Percentiles rank a stretch among this genome's conserved stretches.
Evolutionary conservation across 2,888 invertebrate genomes (phyloP).

Genomic region (Eilema depressum): DNA sequence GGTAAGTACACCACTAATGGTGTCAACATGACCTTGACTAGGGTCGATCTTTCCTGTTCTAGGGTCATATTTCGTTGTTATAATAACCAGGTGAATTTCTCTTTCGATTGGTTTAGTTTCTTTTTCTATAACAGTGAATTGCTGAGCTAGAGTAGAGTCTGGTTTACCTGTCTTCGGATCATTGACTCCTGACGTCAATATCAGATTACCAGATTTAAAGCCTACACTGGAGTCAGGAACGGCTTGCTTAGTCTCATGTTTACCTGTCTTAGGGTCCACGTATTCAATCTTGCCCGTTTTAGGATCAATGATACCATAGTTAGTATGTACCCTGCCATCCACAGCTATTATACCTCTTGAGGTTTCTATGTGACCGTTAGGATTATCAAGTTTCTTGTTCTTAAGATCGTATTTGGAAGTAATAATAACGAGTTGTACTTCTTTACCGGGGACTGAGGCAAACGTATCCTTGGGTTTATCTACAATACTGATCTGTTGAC

Average conservation of each 20-base stretch:
- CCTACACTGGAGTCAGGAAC: constrained; percentile 75
- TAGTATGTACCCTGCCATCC: constrained; percentile 85
- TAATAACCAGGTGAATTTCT: constrained; percentile 87
- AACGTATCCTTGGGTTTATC: constrained; percentile 70
- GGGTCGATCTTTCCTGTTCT: constrained; percentile 82
- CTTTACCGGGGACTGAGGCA: constrained; percentile 71
- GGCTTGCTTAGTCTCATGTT: constrained; percentile 87
- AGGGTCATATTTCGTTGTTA: constrained; percentile 88
- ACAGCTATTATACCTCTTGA: constrained; percentile 79
- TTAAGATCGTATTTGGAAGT: constrained; percentile 88
- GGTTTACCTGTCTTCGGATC: constrained; percentile 87
- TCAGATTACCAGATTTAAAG: constrained; percentile 82
- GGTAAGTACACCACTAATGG: constrained; percentile 88
- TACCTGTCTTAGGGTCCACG: constrained; percentile 86
- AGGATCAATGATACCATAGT: constrained; percentile 85
- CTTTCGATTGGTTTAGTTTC: constrained; percentile 75
- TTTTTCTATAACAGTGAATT: constrained; percentile 84
- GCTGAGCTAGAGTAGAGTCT: constrained; percentile 85
- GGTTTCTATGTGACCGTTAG: constrained; percentile 85
- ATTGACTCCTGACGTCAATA: constrained; percentile 84
- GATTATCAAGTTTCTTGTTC: constrained; percentile 85
- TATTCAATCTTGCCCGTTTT: constrained; percentile 86
- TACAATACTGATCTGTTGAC: constrained; percentile 80
- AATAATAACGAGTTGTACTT: constrained; percentile 78
- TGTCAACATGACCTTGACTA: constrained; percentile 77